Evolutionary conservation across 2,888 invertebrate genomes (phyloP).

Genomic region (Coelopa pilipes): DNA sequence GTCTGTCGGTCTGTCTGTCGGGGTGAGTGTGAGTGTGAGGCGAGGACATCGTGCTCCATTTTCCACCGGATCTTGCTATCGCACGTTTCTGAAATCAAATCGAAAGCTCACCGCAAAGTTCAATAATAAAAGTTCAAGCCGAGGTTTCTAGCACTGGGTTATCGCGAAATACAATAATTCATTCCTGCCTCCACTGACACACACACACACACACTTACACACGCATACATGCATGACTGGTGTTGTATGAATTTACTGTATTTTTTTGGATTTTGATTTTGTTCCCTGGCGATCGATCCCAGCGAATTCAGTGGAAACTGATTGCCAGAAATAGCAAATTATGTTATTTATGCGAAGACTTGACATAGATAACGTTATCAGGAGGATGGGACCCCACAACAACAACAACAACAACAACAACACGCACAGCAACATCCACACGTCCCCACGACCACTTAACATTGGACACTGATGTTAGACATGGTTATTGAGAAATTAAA

Average conservation of each 20-base stretch:
- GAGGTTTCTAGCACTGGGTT: conserved; percentile 20
- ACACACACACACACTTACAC: neutral
- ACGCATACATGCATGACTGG: too few species aligned
- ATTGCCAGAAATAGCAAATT: conserved; percentile 38
- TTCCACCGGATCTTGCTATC: conserved; percentile 27
- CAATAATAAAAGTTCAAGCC: conserved; percentile 42
- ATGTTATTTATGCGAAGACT: conserved; percentile 20
- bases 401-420: conserved; percentile 1
- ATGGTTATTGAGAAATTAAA: too few species aligned
- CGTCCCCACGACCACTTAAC: neutral
- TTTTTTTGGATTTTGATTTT: neutral
- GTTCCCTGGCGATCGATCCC: neutral
- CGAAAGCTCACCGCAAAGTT: conserved; percentile 31
- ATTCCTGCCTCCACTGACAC: neutral
- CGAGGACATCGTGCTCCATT: conserved; percentile 12
- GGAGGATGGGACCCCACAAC: neutral
- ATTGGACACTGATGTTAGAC: conserved; percentile 8
- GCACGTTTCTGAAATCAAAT: conserved; percentile 22
- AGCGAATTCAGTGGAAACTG: conserved; percentile 23
- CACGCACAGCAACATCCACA: neutral
- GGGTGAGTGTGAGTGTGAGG: neutral
- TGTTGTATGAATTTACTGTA: too few species aligned
- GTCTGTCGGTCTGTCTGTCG: too few species aligned
- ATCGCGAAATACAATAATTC: conserved; percentile 16
- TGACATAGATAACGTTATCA: conserved; percentile 29